Percentiles rank a stretch among this genome's conserved stretches.
Evolutionary conservation across 2,113 vertebrate species (phyloP).

Genomic region (Lipotes vexillifer): DNA sequence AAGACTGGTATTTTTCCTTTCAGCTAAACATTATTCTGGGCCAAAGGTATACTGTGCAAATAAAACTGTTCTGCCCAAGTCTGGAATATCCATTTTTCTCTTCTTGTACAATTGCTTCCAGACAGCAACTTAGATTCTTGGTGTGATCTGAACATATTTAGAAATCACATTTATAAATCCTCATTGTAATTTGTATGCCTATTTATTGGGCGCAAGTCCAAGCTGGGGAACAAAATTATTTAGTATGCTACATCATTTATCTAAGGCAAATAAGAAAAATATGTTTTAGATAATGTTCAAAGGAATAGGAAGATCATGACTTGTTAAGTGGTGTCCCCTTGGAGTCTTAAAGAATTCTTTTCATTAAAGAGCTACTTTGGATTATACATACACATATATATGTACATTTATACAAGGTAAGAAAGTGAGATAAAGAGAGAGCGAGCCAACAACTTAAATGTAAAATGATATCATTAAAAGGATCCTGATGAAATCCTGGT

Average conservation of each 20-base stretch:
- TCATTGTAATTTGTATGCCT: background rate
- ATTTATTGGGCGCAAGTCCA: background rate
- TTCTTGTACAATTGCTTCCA: background rate
- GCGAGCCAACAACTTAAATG: background rate
- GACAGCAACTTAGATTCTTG: background rate
- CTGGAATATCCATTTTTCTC: background rate
- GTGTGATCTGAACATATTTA: slow-evolving; percentile 1
- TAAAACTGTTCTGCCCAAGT: background rate
- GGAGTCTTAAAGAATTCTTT: background rate
- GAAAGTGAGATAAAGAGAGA: background rate
- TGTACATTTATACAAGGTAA: background rate
- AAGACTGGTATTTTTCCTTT: background rate
- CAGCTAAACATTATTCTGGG: background rate
- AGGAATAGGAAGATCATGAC: background rate
- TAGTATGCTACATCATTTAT: background rate
- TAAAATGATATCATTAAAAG: background rate
- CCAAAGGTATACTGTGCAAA: background rate
- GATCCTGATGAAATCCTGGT: background rate
- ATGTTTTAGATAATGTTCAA: background rate
- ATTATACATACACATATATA: background rate
- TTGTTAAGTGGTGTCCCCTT: background rate
- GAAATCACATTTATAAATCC: background rate
- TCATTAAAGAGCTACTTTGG: background rate
- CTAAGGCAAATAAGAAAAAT: background rate
- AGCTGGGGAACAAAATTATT: background rate